These are phyloP conservation scores for Eilema sororculum DNA, from an alignment of 2,888 invertebrate genomes.

Conservation along the genomic window DNA sequence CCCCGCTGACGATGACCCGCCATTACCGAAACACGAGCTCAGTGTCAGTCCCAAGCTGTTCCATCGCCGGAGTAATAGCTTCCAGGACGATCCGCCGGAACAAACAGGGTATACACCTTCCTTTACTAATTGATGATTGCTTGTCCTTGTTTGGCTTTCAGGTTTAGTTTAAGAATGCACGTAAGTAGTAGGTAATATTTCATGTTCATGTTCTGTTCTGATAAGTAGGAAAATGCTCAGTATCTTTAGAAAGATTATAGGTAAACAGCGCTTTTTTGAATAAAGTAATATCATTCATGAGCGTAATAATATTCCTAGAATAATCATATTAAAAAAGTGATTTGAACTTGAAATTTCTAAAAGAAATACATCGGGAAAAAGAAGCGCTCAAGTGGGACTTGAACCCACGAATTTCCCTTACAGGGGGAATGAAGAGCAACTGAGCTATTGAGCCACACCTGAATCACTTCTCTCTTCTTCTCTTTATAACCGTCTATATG, in stretches of 20 bases:
- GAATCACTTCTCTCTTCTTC: too few species aligned
- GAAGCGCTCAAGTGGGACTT: too few species aligned
- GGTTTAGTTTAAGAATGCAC: neutral
- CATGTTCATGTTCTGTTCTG: too few species aligned
- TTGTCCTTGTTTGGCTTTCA: slow-evolving; percentile 21
- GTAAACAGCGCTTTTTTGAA: too few species aligned
- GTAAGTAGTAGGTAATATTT: neutral
- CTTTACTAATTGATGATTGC: slow-evolving; percentile 46
- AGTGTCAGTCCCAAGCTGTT: slow-evolving; percentile 91
- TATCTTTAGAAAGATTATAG: too few species aligned
- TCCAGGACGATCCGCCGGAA: slow-evolving; percentile 85
- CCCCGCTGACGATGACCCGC: slow-evolving; percentile 55
- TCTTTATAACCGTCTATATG: too few species aligned
- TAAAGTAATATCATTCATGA: neutral
- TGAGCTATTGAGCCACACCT: too few species aligned
- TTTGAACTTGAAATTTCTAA: too few species aligned
- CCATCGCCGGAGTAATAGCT: slow-evolving; percentile 82
- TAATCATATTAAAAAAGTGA: neutral
- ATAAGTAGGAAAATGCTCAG: too few species aligned
- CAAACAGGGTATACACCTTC: slow-evolving; percentile 78
- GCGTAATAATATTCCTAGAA: neutral
- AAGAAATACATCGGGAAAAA: too few species aligned
- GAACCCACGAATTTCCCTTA: too few species aligned
- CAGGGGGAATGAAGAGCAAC: too few species aligned
- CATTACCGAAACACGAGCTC: slow-evolving; percentile 77